Base-by-base conservation (phyloP, 2,113 vertebrate species). In the Bolborhynchus lineola region DNA sequence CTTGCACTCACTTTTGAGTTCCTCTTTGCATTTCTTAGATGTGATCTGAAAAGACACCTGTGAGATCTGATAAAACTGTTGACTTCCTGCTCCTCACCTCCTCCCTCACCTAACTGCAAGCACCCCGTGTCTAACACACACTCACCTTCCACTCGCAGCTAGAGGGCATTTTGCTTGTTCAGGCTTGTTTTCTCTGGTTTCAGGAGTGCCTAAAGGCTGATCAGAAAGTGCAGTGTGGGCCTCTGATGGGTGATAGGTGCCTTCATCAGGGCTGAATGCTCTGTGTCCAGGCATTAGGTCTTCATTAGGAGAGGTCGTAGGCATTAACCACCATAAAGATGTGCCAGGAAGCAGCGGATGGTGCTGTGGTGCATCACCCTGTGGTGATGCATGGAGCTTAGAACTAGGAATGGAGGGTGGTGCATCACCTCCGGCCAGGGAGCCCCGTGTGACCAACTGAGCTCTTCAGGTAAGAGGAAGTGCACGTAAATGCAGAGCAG, bases 11-110 rank as follows among this genome's bases (percentile, higher is more conserved):
- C 39, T 41, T 65, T 31, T 47, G 52, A 50, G 59, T 85, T 83
- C 47, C 44, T 64, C 31, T 65, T 47, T 88, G 41, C 23, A 0
- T 90, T 82, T 94, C 90, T 93, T 53, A 81, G 18, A 20, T 55
- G 20, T 42, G 33, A 59, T 86, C 81, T 94, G 84, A 80, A 75
- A 78, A 76, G 72, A 86, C 88, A 88, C 75, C 60, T 86, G 90
- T 69, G 55, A 81, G 69, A 80, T 95, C 77, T 86, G 92, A 96
- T 96, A 77, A 85, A 92, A 57, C 13, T 49, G 68, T 90, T 82
- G 63, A 64, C 77, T 96, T 97, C 96, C 92, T 94, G 72, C 20
- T 52, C 14, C 63, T 90, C 68, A 71, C 57, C 91, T 82, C 78
- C 86, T 95, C 78, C 76, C 71, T 93, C 74, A 69, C 84, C 71